Percentiles rank a stretch among this genome's conserved stretches.
These are phyloP conservation scores for Arremon brunneinucha DNA, from an alignment of 2,797 vertebrate genomes.

Conservation along the genomic window DNA sequence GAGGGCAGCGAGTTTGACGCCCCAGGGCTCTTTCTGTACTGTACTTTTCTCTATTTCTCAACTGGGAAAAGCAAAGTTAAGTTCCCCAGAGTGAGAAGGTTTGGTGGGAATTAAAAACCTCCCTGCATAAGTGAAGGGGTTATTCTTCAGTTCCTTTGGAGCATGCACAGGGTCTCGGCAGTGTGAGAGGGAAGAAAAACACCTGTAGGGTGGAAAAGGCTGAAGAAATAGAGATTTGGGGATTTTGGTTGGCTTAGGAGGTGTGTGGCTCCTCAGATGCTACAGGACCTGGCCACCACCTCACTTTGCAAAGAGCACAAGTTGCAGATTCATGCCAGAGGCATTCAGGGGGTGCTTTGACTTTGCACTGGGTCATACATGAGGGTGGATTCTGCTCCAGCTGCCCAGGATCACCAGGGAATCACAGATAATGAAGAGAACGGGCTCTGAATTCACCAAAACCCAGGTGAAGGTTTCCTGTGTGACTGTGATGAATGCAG, in stretches of 20 bases:
- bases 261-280: not conserved
- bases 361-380: not conserved
- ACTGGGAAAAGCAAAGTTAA: not conserved
- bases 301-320: not conserved
- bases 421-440: not conserved
- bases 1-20: not conserved
- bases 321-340: not conserved
- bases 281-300: not conserved
- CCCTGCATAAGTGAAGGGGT: not conserved
- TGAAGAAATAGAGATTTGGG: not conserved
- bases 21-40: not conserved
- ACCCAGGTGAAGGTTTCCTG: not conserved
- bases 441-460: not conserved
- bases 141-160: not conserved
- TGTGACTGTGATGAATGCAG: not conserved
- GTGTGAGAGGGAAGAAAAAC: not conserved
- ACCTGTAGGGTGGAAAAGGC: not conserved
- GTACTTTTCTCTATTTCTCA: too few species aligned
- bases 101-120: not conserved
- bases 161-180: not conserved
- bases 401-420: not conserved
- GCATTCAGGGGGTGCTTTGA: not conserved
- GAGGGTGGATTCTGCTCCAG: not conserved
- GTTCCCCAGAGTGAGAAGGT: not conserved
- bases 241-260: not conserved